These are phyloP conservation scores for Metaphire vulgaris DNA, from an alignment of 1,140 invertebrate species.

Conservation along the genomic window DNA sequence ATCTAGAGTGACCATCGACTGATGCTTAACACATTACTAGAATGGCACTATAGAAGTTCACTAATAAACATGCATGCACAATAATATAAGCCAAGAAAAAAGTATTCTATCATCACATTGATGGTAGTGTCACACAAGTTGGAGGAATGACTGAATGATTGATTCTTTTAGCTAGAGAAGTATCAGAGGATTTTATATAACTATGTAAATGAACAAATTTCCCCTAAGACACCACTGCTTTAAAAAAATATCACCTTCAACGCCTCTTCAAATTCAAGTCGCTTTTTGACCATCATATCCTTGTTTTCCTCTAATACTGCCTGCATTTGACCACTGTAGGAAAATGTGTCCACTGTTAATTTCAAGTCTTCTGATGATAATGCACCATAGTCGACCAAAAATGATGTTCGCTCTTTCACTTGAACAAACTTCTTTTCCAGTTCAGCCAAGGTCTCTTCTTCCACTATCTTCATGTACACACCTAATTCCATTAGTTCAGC, in stretches of 20 bases:
- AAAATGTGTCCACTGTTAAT: conserved; percentile 71
- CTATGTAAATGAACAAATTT: no score
- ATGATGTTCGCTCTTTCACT: conserved; percentile 60
- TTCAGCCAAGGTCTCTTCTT: conserved; percentile 63
- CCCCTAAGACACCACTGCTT: no score
- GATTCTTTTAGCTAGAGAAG: no score
- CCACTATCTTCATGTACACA: conserved; percentile 66
- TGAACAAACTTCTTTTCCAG: conserved; percentile 69
- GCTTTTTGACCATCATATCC: conserved; percentile 71
- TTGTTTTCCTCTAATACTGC: conserved; percentile 73
- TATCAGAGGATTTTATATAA: no score
- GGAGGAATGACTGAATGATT: no score
- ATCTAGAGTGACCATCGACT: no score
- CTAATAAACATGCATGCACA: no score
- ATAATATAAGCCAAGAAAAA: no score
- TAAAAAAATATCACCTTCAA: conserved; percentile 59
- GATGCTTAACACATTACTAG: no score
- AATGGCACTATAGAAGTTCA: no score
- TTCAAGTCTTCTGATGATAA: conserved; percentile 71
- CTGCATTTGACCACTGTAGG: conserved; percentile 76
- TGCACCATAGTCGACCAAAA: conserved; percentile 70
- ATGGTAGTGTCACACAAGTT: no score
- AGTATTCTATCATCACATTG: no score
- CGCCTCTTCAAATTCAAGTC: conserved; percentile 74
- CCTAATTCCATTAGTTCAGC: conserved; percentile 75